A percentile compares a stretch with the other conserved stretches of the same genome.
These are phyloP conservation scores for Orchesella flavescens DNA, from an alignment of 2,888 invertebrate genomes.

Conservation along the genomic window DNA sequence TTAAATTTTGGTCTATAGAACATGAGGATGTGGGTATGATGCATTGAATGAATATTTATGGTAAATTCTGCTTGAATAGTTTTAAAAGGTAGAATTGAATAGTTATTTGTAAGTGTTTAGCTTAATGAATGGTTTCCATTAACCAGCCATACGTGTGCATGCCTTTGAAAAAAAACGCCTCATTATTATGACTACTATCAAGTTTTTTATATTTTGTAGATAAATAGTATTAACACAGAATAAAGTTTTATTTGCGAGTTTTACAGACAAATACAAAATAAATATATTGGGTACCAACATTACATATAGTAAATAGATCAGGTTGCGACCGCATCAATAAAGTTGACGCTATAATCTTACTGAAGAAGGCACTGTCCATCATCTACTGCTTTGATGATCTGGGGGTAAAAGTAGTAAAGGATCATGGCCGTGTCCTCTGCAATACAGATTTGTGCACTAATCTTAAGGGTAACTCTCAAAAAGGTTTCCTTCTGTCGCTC, in stretches of 20 bases:
- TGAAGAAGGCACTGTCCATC: conserved; percentile 65
- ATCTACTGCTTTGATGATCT: conserved; percentile 66
- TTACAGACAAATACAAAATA: conserved; percentile 46
- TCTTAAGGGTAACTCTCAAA: conserved; percentile 66
- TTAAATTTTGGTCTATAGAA: too few relatives aligned
- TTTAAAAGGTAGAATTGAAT: too few relatives aligned
- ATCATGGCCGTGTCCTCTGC: conserved; percentile 64
- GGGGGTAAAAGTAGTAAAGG: conserved; percentile 68
- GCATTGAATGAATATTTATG: too few relatives aligned
- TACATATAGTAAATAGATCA: background rate
- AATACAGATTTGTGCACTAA: conserved; percentile 66
- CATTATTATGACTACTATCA: too few relatives aligned
- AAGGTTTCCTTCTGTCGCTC: conserved; percentile 63
- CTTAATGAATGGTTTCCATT: too few relatives aligned
- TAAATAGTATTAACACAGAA: conserved; percentile 58
- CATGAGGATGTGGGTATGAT: too few relatives aligned
- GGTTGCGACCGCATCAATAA: background rate
- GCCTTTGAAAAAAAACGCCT: too few relatives aligned
- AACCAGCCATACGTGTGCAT: background rate
- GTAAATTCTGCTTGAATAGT: too few relatives aligned
- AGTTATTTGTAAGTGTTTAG: too few relatives aligned
- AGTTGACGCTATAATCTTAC: conserved; percentile 37
- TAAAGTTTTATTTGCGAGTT: conserved; percentile 52
- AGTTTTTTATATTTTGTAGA: background rate
- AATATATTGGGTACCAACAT: conserved; percentile 29